phyloP scores from a whole-genome alignment of 2,113 vertebrate species.

The Clarias magur region DNA sequence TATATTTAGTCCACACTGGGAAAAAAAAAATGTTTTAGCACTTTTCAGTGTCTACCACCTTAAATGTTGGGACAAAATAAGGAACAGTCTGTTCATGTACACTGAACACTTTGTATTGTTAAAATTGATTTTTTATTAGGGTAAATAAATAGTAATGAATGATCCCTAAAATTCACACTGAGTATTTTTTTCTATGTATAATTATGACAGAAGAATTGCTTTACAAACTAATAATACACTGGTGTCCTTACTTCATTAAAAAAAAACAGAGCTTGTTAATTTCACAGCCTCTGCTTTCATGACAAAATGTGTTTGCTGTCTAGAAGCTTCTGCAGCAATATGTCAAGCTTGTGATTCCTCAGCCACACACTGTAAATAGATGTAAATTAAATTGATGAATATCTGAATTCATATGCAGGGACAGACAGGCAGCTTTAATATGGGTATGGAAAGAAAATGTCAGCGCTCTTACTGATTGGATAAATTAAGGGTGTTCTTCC shows the following conservation, averaged over 20 bases:
- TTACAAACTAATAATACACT: background rate
- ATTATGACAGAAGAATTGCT: background rate
- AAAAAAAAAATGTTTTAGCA: background rate
- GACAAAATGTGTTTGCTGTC: background rate
- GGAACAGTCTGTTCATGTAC: background rate
- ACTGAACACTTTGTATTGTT: background rate
- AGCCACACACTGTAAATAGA: constrained; percentile 19
- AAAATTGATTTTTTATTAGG: background rate
- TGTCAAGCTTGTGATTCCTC: background rate
- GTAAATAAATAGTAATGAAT: background rate
- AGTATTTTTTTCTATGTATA: background rate
- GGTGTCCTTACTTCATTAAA: background rate
- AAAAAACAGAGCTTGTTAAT: background rate
- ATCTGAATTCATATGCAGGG: constrained; percentile 11
- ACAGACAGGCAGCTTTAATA: constrained; percentile 6
- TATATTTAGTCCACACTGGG: background rate
- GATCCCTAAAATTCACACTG: background rate
- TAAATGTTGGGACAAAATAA: background rate
- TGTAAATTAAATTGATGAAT: constrained; percentile 28
- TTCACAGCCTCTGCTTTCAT: constrained; percentile 24
- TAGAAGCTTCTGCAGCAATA: background rate
- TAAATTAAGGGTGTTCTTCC: constrained; percentile 1
- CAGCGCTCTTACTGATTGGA: constrained; percentile 23
- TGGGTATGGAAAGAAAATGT: background rate
- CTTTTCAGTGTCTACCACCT: background rate